phyloP scores from a whole-genome alignment of 2,888 invertebrate species.

The Meta bourneti region DNA sequence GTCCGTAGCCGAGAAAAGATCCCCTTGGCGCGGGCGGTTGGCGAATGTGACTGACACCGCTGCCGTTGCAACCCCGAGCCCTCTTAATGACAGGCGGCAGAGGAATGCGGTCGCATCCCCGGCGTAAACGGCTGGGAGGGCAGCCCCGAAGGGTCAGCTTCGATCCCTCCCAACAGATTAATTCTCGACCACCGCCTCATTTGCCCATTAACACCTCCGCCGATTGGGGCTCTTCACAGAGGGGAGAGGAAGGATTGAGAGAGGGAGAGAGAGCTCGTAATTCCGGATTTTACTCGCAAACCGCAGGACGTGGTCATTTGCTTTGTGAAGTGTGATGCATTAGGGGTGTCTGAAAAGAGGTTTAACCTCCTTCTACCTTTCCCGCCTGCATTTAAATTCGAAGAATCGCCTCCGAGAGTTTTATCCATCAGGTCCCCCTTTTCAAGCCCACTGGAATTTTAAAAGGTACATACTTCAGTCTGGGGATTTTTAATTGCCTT shows the following conservation, averaged over 20 bases:
- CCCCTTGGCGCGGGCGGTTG: conserved; percentile 47
- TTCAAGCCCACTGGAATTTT: not conserved
- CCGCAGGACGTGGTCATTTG: conserved; percentile 52
- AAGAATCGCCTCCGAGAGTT: conserved; percentile 10
- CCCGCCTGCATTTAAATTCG: conserved; percentile 38
- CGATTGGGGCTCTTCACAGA: not conserved
- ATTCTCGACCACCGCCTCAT: conserved; percentile 74
- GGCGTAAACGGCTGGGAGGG: conserved; percentile 57
- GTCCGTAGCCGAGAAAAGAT: no score
- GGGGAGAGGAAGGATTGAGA: not conserved
- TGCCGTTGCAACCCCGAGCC: conserved; percentile 44
- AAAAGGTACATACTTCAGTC: conserved; percentile 1
- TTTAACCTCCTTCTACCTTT: conserved; percentile 27
- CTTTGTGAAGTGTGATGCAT: conserved; percentile 40
- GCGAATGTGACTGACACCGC: conserved; percentile 32
- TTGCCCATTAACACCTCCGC: conserved; percentile 68
- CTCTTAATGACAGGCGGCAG: conserved; percentile 65
- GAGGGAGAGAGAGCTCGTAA: conserved; percentile 26
- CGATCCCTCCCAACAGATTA: conserved; percentile 73
- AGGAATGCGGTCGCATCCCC: conserved; percentile 37
- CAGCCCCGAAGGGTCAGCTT: conserved; percentile 62
- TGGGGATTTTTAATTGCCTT: conserved; percentile 2
- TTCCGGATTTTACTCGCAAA: conserved; percentile 62
- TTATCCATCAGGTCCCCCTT: conserved; percentile 17
- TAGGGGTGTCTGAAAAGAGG: not conserved